phyloP scores from a whole-genome alignment of 2,888 invertebrate genomes.

The Lutraria lutraria region DNA sequence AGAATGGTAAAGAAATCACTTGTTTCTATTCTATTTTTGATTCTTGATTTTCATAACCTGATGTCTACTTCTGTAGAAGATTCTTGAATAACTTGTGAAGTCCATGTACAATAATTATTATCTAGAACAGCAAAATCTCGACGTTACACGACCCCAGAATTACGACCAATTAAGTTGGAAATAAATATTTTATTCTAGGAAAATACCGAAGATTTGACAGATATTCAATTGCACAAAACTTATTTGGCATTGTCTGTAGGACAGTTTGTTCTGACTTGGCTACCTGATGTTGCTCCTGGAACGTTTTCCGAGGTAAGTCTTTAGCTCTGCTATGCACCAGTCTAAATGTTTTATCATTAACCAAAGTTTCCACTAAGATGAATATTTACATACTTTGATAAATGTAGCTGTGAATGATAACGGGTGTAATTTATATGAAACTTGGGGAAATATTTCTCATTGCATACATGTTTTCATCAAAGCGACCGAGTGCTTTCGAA shows the following conservation, averaged over 20 bases:
- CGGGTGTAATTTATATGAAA: neutral
- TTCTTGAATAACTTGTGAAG: neutral
- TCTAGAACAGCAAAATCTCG: neutral
- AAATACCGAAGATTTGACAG: neutral
- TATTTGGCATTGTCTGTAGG: constrained; percentile 3
- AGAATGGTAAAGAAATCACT: constrained; percentile 59
- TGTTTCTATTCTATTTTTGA: no score
- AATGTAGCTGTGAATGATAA: neutral
- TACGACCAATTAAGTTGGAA: neutral
- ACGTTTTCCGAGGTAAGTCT: neutral
- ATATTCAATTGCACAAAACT: neutral
- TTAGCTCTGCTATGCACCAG: neutral
- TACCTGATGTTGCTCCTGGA: constrained; percentile 15
- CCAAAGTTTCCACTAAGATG: neutral
- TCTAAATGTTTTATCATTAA: neutral
- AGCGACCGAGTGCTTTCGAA: no score
- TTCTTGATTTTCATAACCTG: neutral
- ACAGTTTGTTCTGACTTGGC: constrained; percentile 39
- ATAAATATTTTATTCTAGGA: constrained; percentile 9
- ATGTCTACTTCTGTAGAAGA: neutral
- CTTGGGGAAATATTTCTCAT: no score
- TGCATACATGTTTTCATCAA: no score
- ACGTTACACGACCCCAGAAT: neutral
- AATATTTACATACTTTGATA: neutral
- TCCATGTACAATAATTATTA: neutral